Evolutionary conservation across 2,888 invertebrate species (phyloP).

Genomic region (Drosophila greeni): DNA sequence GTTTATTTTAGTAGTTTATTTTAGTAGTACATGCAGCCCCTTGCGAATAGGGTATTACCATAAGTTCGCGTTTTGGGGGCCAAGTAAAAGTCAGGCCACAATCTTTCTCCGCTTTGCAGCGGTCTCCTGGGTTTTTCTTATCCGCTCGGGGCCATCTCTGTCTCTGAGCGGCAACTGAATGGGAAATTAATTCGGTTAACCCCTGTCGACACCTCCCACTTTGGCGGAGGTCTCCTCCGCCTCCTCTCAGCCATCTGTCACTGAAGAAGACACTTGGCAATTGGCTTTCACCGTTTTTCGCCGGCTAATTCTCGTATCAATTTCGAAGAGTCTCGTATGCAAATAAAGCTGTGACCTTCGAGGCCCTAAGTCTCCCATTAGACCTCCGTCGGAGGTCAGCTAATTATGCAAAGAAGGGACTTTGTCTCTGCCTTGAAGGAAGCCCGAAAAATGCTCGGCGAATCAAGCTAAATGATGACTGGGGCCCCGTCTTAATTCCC

Average conservation of each 20-base stretch:
- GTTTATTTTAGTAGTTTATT: not conserved
- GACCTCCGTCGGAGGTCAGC: conserved; percentile 23
- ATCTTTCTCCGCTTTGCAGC: conserved; percentile 19
- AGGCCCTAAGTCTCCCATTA: conserved; percentile 14
- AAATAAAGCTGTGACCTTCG: conserved; percentile 27
- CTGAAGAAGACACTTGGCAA: conserved; percentile 51
- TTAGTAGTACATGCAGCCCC: not conserved
- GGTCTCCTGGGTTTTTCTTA: conserved; percentile 38
- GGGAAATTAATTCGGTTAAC: conserved; percentile 73
- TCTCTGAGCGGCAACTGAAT: conserved; percentile 56
- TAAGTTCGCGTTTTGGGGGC: conserved; percentile 4
- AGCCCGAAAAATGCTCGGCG: conserved; percentile 38
- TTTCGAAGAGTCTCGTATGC: conserved; percentile 34
- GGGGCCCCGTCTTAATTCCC: conserved; percentile 21
- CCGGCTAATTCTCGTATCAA: conserved; percentile 18
- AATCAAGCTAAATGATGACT: conserved; percentile 34
- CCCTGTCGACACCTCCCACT: conserved; percentile 70
- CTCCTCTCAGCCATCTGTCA: conserved; percentile 15
- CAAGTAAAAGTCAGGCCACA: conserved; percentile 29
- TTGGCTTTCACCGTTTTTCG: conserved; percentile 48
- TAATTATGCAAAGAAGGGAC: conserved; percentile 65
- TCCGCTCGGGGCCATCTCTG: conserved; percentile 60
- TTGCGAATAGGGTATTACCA: conserved; percentile 8
- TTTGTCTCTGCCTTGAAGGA: conserved; percentile 23
- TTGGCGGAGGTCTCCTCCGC: conserved; percentile 35